A percentile compares a stretch with the other conserved stretches of the same genome.
phyloP scores from a whole-genome alignment of 2,797 vertebrate species.

The Spondyliosoma cantharus region DNA sequence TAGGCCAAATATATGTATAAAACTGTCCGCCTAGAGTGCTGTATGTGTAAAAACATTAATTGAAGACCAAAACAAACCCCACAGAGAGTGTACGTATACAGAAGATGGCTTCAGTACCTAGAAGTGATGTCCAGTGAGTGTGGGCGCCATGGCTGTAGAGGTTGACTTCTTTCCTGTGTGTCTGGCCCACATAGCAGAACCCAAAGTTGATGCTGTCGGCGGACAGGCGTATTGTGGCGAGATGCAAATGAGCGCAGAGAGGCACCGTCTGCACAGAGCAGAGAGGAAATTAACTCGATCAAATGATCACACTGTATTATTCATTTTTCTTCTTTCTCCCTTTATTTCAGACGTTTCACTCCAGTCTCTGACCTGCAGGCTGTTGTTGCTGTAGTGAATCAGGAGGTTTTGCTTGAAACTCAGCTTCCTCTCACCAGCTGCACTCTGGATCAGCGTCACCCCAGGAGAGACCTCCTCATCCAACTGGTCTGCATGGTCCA shows the following conservation, averaged over 20 bases:
- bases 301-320: not conserved
- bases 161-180: constrained; percentile 78
- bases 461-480: constrained; percentile 78
- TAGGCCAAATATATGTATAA: not conserved
- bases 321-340: not conserved
- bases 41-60: not conserved
- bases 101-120: constrained; percentile 75
- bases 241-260: constrained; percentile 82
- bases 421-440: constrained; percentile 82
- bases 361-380: constrained; percentile 83
- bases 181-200: constrained; percentile 85
- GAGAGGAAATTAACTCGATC: not conserved
- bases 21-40: not conserved
- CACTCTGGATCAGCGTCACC: constrained; percentile 75
- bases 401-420: constrained; percentile 85
- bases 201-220: constrained; percentile 86
- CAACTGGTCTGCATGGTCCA: constrained; percentile 81
- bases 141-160: constrained; percentile 83
- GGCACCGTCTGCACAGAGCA: constrained; percentile 84
- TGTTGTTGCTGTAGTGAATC: constrained; percentile 87
- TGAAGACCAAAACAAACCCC: not conserved
- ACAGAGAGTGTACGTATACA: not conserved
- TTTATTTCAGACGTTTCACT: not conserved
- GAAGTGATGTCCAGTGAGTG: constrained; percentile 87
- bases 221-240: constrained; percentile 87